Evolutionary conservation across 2,797 vertebrate genomes (phyloP).

Genomic region (Philypnodon macrostomus): DNA sequence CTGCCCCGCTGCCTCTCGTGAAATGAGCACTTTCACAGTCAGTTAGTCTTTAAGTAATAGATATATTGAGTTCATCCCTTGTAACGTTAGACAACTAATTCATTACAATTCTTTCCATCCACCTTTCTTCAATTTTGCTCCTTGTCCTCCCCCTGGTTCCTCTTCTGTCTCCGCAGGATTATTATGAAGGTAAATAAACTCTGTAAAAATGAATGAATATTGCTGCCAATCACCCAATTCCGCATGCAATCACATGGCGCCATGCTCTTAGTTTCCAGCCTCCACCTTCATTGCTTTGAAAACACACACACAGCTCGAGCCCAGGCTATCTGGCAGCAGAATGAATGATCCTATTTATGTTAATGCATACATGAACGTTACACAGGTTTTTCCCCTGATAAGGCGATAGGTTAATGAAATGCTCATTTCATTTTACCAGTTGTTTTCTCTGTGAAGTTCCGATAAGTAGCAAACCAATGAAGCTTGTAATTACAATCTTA

Average conservation of each 20-base stretch:
- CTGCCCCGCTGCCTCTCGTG: slow-evolving; percentile 84
- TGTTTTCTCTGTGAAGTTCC: slow-evolving; percentile 99
- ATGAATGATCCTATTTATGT: slow-evolving; percentile 99
- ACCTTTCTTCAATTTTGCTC: slow-evolving; percentile 26
- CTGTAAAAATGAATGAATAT: slow-evolving; percentile 87
- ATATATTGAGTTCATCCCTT: slow-evolving; percentile 99
- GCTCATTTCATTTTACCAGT: slow-evolving; percentile 99
- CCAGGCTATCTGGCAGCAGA: slow-evolving; percentile 89
- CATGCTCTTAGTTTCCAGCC: slow-evolving; percentile 52
- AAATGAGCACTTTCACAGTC: slow-evolving; percentile 97
- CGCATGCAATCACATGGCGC: slow-evolving; percentile 70
- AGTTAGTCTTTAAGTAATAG: slow-evolving; percentile 99
- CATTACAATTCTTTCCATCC: slow-evolving; percentile 85
- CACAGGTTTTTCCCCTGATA: slow-evolving; percentile 99
- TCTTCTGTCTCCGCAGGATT: slow-evolving; percentile 91
- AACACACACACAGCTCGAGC: slow-evolving; percentile 70
- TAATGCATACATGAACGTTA: slow-evolving; percentile 99
- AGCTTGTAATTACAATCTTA: slow-evolving; percentile 99
- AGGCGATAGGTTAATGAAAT: slow-evolving; percentile 99
- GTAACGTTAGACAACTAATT: slow-evolving; percentile 98
- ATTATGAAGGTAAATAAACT: slow-evolving; percentile 99
- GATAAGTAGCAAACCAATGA: slow-evolving; percentile 99
- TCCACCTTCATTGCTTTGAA: slow-evolving; percentile 46
- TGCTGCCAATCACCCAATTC: slow-evolving; percentile 56
- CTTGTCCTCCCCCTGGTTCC: slow-evolving; percentile 49